A percentile compares a stretch with the other conserved stretches of the same genome.
Conservation (phyloP, 2,797 vertebrate species). For the Anas bahamensis region DNA sequence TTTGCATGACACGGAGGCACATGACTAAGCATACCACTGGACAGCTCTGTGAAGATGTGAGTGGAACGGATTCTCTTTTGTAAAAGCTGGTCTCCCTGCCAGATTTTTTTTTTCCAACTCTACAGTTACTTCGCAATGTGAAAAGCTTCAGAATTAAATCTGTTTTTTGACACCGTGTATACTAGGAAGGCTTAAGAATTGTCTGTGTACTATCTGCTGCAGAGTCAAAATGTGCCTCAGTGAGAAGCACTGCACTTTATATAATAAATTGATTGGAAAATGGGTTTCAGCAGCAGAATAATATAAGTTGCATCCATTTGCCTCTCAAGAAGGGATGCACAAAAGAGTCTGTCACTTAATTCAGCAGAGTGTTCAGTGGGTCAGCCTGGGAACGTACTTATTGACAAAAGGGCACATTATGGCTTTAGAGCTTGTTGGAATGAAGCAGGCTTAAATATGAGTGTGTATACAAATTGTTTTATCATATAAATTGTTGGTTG, state of each 20-base stretch:
- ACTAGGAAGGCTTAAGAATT: neutral
- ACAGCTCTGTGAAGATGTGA: neutral
- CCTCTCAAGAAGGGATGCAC: conserved; percentile 25
- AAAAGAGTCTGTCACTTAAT: conserved; percentile 58
- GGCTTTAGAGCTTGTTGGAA: conserved; percentile 20
- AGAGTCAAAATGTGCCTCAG: neutral
- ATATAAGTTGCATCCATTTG: conserved; percentile 29
- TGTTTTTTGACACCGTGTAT: neutral
- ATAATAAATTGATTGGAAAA: neutral
- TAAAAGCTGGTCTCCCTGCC: neutral
- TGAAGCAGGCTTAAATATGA: conserved; percentile 29
- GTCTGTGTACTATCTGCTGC: neutral
- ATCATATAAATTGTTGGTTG: conserved; percentile 18
- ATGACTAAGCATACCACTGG: neutral
- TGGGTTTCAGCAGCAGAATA: neutral
- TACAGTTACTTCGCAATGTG: neutral
- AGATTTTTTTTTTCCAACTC: neutral
- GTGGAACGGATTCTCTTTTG: conserved; percentile 2
- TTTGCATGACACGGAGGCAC: neutral
- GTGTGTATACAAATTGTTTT: neutral
- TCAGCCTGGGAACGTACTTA: conserved; percentile 23
- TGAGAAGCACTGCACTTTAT: neutral
- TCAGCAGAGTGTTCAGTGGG: conserved; percentile 25
- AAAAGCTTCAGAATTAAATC: neutral
- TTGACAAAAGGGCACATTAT: conserved; percentile 32